A percentile compares a stretch with the other conserved stretches of the same genome.
Conservation (phyloP, 1,140 invertebrate genomes). For the Drosophila navojoa region DNA sequence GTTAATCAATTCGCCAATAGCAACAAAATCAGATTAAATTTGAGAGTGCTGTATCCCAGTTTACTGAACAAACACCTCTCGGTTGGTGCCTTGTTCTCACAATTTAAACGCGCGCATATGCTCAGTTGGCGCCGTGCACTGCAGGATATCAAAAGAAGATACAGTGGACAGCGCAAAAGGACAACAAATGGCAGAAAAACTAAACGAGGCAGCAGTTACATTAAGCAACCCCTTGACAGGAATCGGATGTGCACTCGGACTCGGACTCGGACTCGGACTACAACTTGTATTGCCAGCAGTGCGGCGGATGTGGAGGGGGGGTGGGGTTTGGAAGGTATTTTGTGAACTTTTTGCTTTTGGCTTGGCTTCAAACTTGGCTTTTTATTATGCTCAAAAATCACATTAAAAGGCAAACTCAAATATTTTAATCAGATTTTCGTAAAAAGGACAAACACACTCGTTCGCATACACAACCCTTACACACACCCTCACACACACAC, state of each 20-base stretch:
- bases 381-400: conserved; percentile 83
- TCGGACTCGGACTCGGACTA: conserved; percentile 10
- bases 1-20: not conserved
- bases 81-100: not conserved
- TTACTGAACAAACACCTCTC: not conserved
- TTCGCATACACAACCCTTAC: conserved; percentile 31
- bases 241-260: conserved; percentile 24
- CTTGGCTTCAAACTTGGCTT: conserved; percentile 62
- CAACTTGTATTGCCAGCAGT: conserved; percentile 13
- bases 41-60: no score
- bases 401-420: conserved; percentile 84
- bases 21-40: not conserved
- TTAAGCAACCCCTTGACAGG: conserved; percentile 37
- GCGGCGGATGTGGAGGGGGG: not conserved
- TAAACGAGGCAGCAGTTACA: conserved; percentile 48
- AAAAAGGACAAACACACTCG: conserved; percentile 68
- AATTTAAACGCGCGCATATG: not conserved
- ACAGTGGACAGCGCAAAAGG: conserved; percentile 18
- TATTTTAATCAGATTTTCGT: conserved; percentile 83
- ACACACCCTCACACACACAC: conserved; percentile 20
- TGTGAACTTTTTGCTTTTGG: conserved; percentile 45
- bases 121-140: not conserved
- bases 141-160: conserved; percentile 18
- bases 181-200: conserved; percentile 19
- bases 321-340: conserved; percentile 7